Conservation (phyloP, 2,888 invertebrate genomes). For the Mesorhabditis spiculigera region DNA sequence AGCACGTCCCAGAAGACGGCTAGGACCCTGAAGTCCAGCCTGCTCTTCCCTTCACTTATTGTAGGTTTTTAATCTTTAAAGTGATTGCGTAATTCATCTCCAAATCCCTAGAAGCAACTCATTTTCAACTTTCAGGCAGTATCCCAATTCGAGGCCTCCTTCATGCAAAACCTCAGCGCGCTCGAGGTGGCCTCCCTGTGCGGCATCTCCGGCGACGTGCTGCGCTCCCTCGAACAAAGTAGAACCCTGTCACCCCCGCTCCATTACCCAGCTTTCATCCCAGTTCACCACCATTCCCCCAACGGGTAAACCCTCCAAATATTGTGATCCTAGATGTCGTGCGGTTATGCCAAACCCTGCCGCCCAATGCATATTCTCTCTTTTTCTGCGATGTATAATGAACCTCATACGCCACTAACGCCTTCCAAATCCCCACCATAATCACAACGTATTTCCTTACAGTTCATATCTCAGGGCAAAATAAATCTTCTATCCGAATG, state of each 20-base stretch:
- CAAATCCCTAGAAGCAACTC: neutral
- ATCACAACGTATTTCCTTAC: no score
- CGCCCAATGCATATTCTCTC: no score
- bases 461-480: no score
- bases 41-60: constrained; percentile 40
- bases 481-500: no score
- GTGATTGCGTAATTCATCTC: neutral
- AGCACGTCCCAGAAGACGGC: constrained; percentile 27
- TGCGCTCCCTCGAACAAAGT: neutral
- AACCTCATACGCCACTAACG: no score
- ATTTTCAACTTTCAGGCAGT: constrained; percentile 31
- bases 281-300: neutral
- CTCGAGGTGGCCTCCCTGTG: constrained; percentile 32
- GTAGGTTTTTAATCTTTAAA: constrained; percentile 20
- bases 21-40: constrained; percentile 29
- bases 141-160: constrained; percentile 35
- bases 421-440: no score
- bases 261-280: neutral
- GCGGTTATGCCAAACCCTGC: no score
- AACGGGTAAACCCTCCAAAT: no score
- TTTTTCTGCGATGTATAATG: no score
- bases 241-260: neutral
- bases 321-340: no score
- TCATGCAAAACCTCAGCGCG: constrained; percentile 33
- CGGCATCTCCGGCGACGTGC: constrained; percentile 14